phyloP scores from a whole-genome alignment of 2,113 vertebrate genomes.

The Emydocephalus ijimae region DNA sequence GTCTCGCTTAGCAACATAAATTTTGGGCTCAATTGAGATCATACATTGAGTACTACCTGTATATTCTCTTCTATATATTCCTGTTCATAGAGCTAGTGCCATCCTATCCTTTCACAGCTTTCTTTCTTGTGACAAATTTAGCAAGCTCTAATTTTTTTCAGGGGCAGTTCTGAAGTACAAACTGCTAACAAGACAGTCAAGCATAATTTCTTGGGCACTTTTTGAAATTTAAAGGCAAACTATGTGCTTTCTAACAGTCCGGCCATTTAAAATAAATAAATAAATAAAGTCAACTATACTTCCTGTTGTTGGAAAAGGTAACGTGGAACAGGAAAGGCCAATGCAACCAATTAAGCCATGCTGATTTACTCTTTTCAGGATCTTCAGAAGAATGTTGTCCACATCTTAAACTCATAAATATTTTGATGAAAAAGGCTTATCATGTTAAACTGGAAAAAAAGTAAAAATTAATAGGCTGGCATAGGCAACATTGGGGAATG shows the following conservation, averaged over 20 bases:
- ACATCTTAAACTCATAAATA: neutral
- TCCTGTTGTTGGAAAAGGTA: neutral
- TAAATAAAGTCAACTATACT: neutral
- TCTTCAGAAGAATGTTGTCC: neutral
- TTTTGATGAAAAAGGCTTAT: neutral
- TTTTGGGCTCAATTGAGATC: neutral
- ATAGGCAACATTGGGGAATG: neutral
- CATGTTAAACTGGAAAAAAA: neutral
- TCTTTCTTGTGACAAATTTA: neutral
- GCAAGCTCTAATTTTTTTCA: neutral
- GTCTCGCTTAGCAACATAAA: neutral
- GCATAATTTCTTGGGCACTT: neutral
- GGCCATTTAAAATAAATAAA: neutral
- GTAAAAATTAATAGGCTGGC: neutral
- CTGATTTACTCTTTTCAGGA: neutral
- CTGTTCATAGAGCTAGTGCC: neutral
- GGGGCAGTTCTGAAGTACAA: neutral
- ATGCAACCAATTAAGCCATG: neutral
- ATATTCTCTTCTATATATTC: neutral
- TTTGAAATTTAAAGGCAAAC: neutral
- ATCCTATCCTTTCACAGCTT: neutral
- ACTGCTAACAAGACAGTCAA: neutral
- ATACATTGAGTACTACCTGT: neutral
- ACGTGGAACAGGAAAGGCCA: neutral
- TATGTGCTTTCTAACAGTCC: neutral